A percentile compares a stretch with the other conserved stretches of the same genome.
Conservation (phyloP, 2,888 invertebrate species). For the Cerceris ruficornis region DNA sequence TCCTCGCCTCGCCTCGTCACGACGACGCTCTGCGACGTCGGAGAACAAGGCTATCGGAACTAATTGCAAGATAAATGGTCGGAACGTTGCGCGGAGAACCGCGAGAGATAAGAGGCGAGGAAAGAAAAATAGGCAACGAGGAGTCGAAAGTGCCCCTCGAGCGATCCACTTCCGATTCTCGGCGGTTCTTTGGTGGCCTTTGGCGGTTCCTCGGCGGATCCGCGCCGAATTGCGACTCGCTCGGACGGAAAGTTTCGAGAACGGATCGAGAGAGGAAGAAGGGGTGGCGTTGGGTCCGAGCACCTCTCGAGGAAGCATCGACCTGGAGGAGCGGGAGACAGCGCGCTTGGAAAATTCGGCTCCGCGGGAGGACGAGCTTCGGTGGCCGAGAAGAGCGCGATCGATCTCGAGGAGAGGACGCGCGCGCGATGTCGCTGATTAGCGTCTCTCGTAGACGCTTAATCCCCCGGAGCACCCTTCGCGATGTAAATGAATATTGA, state of each 20-base stretch:
- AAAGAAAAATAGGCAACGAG: conserved; percentile 42
- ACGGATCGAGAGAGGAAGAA: not conserved
- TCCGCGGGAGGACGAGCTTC: too few species aligned
- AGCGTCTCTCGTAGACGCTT: conserved; percentile 63
- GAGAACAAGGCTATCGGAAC: conserved; percentile 64
- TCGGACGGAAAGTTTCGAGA: conserved; percentile 56
- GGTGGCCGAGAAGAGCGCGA: not conserved
- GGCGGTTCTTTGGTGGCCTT: conserved; percentile 33
- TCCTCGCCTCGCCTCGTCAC: too few species aligned
- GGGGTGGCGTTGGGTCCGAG: not conserved
- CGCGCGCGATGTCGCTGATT: conserved; percentile 59
- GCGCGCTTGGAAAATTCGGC: too few species aligned
- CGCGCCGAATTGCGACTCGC: conserved; percentile 56
- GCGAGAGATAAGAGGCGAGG: conserved; percentile 60
- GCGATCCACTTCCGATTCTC: not conserved
- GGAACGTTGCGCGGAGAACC: conserved; percentile 45
- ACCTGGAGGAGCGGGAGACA: too few species aligned
- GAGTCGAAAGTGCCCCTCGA: conserved; percentile 16
- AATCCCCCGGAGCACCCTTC: conserved; percentile 69
- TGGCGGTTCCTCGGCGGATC: conserved; percentile 45
- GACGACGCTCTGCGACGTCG: too few species aligned
- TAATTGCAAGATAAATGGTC: conserved; percentile 72
- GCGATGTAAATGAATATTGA: conserved; percentile 79
- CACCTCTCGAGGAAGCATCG: too few species aligned
- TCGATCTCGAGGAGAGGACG: conserved; percentile 40